These are phyloP conservation scores for Hirtodrosophila confusa DNA, from an alignment of 2,888 invertebrate genomes.

Conservation along the genomic window DNA sequence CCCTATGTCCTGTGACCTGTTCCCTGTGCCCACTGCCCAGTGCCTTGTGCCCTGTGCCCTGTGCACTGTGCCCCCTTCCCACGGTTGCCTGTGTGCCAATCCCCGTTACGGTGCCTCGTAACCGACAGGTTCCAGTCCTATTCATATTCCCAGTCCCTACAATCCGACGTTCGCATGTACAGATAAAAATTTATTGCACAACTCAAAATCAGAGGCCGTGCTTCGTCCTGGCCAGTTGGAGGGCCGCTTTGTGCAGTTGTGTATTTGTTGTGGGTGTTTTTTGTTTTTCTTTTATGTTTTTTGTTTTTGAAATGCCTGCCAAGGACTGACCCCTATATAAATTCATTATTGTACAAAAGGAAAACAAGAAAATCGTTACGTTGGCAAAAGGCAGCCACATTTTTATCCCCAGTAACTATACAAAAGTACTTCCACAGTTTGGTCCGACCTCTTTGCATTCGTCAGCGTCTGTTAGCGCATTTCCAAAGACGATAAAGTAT, in stretches of 20 bases:
- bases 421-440: slow-evolving; percentile 33
- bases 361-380: slow-evolving; percentile 68
- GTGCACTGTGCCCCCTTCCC: background rate
- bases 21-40: no score
- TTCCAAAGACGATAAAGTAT: slow-evolving; percentile 52
- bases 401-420: slow-evolving; percentile 28
- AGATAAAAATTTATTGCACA: slow-evolving; percentile 79
- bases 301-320: background rate
- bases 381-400: slow-evolving; percentile 37
- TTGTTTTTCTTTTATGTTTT: background rate
- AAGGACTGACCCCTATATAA: slow-evolving; percentile 41
- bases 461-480: slow-evolving; percentile 60
- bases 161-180: slow-evolving; percentile 70
- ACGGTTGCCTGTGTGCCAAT: slow-evolving; percentile 16
- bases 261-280: slow-evolving; percentile 22
- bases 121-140: slow-evolving; percentile 17
- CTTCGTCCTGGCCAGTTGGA: slow-evolving; percentile 21
- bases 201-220: slow-evolving; percentile 70
- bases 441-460: slow-evolving; percentile 68
- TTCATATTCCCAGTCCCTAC: slow-evolving; percentile 15
- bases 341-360: slow-evolving; percentile 59
- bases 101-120: slow-evolving; percentile 8
- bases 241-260: slow-evolving; percentile 20
- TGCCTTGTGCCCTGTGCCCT: background rate
- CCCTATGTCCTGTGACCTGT: background rate